These are phyloP conservation scores for Mugil cephalus DNA, from an alignment of 2,113 vertebrate species.

Conservation along the genomic window DNA sequence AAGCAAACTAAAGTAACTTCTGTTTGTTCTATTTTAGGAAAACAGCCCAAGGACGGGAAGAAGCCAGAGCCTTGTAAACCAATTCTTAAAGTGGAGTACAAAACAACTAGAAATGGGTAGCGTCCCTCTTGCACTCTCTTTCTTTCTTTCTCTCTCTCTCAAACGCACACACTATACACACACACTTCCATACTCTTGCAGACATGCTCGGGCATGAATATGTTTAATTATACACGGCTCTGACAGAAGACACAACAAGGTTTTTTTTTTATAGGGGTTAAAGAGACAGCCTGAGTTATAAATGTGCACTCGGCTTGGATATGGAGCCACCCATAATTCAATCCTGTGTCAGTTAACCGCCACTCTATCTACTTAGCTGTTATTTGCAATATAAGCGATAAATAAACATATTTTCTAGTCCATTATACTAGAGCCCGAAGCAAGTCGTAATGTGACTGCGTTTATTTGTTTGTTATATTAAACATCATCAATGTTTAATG, in stretches of 20 bases:
- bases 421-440: not conserved
- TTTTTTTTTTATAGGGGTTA: slow-evolving; percentile 1
- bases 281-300: not conserved
- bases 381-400: not conserved
- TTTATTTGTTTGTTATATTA: not conserved
- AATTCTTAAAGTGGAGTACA: slow-evolving; percentile 99
- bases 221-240: slow-evolving; percentile 8
- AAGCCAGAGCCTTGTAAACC: slow-evolving; percentile 99
- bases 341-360: not conserved
- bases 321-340: not conserved
- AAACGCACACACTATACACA: not conserved
- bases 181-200: slow-evolving; percentile 4
- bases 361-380: not conserved
- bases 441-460: not conserved
- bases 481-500: not conserved
- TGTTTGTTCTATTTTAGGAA: slow-evolving; percentile 90
- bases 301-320: not conserved
- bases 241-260: not conserved
- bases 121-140: slow-evolving; percentile 24
- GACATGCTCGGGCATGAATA: not conserved
- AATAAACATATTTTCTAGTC: not conserved
- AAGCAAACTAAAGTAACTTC: slow-evolving; percentile 59
- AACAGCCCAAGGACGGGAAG: slow-evolving; percentile 99
- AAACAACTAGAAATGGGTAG: slow-evolving; percentile 96
- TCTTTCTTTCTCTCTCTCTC: not conserved